phyloP scores from a whole-genome alignment of 2,888 invertebrate genomes.

The Mythimna albipuncta region DNA sequence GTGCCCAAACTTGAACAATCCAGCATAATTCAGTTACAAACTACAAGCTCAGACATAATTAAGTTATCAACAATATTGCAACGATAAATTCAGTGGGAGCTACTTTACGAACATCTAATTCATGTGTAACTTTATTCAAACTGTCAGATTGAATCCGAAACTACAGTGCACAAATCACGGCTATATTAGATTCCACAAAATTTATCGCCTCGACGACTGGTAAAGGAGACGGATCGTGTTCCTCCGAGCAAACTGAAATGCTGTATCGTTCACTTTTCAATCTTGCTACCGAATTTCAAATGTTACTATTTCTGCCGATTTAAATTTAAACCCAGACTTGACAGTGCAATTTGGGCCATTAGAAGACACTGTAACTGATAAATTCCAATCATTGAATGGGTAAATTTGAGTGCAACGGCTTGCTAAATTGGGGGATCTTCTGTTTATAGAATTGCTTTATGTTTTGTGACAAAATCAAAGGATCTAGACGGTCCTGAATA shows the following conservation, averaged over 20 bases:
- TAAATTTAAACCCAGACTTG: conserved; percentile 37
- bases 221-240: conserved; percentile 71
- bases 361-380: conserved; percentile 3
- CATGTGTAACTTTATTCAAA: conserved; percentile 64
- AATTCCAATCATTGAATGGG: conserved; percentile 9
- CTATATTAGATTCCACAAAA: conserved; percentile 76
- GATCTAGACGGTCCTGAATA: not conserved
- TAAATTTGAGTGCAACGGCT: conserved; percentile 3
- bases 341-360: conserved; percentile 34
- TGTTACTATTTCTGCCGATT: conserved; percentile 56
- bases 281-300: conserved; percentile 55
- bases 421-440: conserved; percentile 10
- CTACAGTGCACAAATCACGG: conserved; percentile 73
- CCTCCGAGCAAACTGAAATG: conserved; percentile 58
- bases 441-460: conserved; percentile 1
- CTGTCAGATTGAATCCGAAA: conserved; percentile 68
- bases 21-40: conserved; percentile 31
- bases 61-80: conserved; percentile 57
- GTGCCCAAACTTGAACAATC: conserved; percentile 18
- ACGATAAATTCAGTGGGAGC: conserved; percentile 52
- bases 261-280: conserved; percentile 65
- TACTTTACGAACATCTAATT: conserved; percentile 54
- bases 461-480: not conserved
- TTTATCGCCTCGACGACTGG: conserved; percentile 73
- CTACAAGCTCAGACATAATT: conserved; percentile 41